These are phyloP conservation scores for Orcinus orca DNA, from an alignment of 2,113 vertebrate species.

Conservation along the genomic window DNA sequence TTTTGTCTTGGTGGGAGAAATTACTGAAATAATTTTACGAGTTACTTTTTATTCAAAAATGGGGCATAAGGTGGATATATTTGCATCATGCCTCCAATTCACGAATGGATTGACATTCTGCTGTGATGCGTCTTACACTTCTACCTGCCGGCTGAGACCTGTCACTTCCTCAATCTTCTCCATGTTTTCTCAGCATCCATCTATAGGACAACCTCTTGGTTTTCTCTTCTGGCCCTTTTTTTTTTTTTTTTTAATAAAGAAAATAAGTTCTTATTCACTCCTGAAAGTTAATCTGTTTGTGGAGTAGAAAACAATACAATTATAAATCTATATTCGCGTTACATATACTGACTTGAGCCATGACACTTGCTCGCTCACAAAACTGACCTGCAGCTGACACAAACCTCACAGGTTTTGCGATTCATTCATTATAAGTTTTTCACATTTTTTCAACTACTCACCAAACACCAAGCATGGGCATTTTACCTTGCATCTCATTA, in stretches of 20 bases:
- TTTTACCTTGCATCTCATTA: background rate
- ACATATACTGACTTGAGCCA: fast-evolving
- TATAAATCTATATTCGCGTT: background rate
- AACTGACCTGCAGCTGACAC: background rate
- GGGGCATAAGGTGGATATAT: background rate
- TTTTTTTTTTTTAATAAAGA: background rate
- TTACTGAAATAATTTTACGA: background rate
- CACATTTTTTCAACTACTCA: background rate
- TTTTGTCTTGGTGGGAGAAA: background rate
- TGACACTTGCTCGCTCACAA: background rate
- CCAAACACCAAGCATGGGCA: background rate
- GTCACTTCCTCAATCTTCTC: background rate
- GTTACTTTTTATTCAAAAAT: background rate
- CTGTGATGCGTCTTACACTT: background rate
- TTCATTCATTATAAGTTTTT: background rate
- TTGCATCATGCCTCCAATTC: background rate
- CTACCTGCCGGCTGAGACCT: background rate
- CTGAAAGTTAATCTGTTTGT: background rate
- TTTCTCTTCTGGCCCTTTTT: background rate
- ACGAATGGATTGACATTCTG: background rate
- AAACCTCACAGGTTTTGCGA: background rate
- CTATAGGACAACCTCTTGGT: background rate
- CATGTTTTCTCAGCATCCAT: background rate
- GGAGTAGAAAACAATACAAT: background rate
- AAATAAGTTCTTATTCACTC: background rate